phyloP scores from a whole-genome alignment of 1,140 invertebrate genomes.

The Varroa destructor region DNA sequence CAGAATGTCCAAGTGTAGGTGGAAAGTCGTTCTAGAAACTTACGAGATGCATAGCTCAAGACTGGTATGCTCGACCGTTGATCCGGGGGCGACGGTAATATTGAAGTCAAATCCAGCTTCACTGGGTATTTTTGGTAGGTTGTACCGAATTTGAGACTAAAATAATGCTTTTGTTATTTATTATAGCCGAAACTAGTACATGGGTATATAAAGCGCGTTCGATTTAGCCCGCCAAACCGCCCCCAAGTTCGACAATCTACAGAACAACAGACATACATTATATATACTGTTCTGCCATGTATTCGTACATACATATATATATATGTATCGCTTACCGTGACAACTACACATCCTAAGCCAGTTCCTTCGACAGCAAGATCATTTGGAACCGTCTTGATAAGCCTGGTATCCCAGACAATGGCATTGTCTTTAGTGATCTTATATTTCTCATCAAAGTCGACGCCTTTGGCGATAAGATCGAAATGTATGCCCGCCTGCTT shows the following conservation, averaged over 20 bases:
- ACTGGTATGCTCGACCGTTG: neutral
- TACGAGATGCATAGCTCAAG: constrained; percentile 6
- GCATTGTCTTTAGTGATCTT: constrained; percentile 8
- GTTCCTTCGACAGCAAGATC: neutral
- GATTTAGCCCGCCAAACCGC: too few relatives aligned
- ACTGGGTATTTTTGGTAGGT: neutral
- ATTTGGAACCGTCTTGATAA: constrained; percentile 1
- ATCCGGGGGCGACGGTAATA: neutral
- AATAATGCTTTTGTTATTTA: neutral
- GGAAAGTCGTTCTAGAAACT: neutral
- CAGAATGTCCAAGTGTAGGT: too few relatives aligned
- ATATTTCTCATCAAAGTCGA: neutral
- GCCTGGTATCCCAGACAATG: constrained; percentile 6
- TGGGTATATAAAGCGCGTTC: too few relatives aligned
- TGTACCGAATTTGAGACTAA: constrained; percentile 24
- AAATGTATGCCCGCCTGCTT: neutral
- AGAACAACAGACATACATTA: too few relatives aligned
- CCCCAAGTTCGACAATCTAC: too few relatives aligned
- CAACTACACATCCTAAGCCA: constrained; percentile 1
- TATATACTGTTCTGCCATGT: too few relatives aligned
- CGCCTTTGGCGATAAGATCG: constrained; percentile 2
- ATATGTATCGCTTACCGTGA: constrained; percentile 1
- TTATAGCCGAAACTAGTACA: too few relatives aligned
- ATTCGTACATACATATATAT: neutral
- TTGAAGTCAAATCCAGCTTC: constrained; percentile 10